A percentile compares a stretch with the other conserved stretches of the same genome.
phyloP scores from a whole-genome alignment of 2,797 vertebrate genomes.

The Distichodus sexfasciatus region DNA sequence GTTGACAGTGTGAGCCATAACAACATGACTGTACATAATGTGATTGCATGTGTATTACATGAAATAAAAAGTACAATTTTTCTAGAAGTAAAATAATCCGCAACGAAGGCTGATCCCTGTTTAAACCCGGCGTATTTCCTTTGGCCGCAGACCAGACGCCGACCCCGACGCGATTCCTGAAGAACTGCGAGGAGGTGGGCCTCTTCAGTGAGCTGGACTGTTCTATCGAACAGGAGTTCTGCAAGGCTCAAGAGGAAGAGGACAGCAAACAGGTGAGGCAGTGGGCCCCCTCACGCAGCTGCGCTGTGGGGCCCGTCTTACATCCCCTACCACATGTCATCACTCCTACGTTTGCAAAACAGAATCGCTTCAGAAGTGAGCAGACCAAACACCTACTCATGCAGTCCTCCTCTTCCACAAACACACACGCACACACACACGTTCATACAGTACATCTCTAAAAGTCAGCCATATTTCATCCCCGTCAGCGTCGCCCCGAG shows the following conservation, averaged over 20 bases:
- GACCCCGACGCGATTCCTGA: slow-evolving; percentile 95
- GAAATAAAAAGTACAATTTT: no score
- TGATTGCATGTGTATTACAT: not conserved
- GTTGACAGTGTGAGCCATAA: not conserved
- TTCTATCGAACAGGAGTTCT: slow-evolving; percentile 95
- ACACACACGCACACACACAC: slow-evolving; percentile 2
- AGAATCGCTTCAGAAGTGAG: slow-evolving; percentile 20
- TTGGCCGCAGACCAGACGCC: slow-evolving; percentile 90
- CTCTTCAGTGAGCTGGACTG: slow-evolving; percentile 96
- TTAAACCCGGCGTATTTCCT: no score
- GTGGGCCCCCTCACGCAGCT: slow-evolving; percentile 19
- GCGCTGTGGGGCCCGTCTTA: slow-evolving; percentile 20
- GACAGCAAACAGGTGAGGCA: slow-evolving; percentile 89
- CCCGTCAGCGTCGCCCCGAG: not conserved
- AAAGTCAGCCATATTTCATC: slow-evolving; percentile 5
- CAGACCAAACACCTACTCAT: slow-evolving; percentile 16
- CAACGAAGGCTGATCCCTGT: no score
- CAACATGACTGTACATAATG: slow-evolving; percentile 1
- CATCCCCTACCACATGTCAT: slow-evolving; percentile 48
- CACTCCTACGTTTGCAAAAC: slow-evolving; percentile 31
- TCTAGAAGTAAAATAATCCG: slow-evolving; percentile 7
- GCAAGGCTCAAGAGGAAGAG: slow-evolving; percentile 96
- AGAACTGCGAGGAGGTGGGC: slow-evolving; percentile 98
- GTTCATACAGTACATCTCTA: not conserved
- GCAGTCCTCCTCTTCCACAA: slow-evolving; percentile 15